phyloP scores from a whole-genome alignment of 2,888 invertebrate species.

The Rosalia funebris region DNA sequence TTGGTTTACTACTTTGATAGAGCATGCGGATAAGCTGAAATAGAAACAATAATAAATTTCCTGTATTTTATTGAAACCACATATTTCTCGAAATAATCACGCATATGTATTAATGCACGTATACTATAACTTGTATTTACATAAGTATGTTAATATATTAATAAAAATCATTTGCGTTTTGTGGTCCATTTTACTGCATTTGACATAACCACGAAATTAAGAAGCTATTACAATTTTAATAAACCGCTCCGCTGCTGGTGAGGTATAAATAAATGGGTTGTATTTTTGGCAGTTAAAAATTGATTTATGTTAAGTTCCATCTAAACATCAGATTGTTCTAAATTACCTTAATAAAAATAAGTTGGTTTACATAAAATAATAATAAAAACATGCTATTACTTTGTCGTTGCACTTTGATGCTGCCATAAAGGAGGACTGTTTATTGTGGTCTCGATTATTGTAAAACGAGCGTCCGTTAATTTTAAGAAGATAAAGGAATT shows the following conservation, averaged over 20 bases:
- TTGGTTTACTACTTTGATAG: no score
- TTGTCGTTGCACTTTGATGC: slow-evolving; percentile 23
- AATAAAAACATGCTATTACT: slow-evolving; percentile 24
- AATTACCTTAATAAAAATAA: slow-evolving; percentile 27
- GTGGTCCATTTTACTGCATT: no score
- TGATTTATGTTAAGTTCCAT: slow-evolving; percentile 26
- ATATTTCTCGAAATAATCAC: no score
- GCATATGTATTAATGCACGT: no score
- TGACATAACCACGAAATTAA: no score
- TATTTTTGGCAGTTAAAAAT: slow-evolving; percentile 24
- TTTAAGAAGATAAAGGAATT: neutral
- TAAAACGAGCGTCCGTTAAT: neutral
- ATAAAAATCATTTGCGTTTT: no score
- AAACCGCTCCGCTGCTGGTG: neutral
- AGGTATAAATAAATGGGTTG: slow-evolving; percentile 25
- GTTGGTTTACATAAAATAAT: slow-evolving; percentile 29
- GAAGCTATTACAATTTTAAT: no score
- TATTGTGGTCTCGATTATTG: slow-evolving; percentile 7
- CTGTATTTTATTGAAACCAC: no score
- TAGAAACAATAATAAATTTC: no score
- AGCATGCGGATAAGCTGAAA: no score
- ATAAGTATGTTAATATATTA: no score
- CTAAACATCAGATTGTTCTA: slow-evolving; percentile 13
- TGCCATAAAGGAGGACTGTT: slow-evolving; percentile 4
- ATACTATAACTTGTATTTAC: no score